Conservation (phyloP, 2,888 invertebrate genomes). For the Ichneumoninae sp. region DNA sequence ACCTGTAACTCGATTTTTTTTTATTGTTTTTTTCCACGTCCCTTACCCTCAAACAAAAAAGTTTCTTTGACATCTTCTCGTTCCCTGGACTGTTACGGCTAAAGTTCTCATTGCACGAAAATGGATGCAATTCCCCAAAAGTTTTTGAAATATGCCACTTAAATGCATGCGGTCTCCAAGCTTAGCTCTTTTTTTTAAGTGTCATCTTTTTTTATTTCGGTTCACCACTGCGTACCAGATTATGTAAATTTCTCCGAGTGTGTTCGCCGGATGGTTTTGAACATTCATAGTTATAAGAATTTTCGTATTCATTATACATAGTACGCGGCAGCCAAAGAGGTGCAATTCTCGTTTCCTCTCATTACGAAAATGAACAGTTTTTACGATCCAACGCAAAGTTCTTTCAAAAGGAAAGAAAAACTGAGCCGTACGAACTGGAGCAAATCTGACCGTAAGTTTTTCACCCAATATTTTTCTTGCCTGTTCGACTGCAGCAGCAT, state of each 20-base stretch:
- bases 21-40: slow-evolving; percentile 25
- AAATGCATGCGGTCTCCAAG: background rate
- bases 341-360: background rate
- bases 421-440: background rate
- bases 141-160: slow-evolving; percentile 21
- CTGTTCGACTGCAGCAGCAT: background rate
- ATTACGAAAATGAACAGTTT: background rate
- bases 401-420: background rate
- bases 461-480: background rate
- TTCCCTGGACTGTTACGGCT: slow-evolving; percentile 11
- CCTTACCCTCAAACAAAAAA: slow-evolving; percentile 19
- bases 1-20: slow-evolving; percentile 56
- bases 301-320: background rate
- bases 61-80: slow-evolving; percentile 41
- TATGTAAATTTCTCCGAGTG: background rate
- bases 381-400: background rate
- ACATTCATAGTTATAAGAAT: background rate
- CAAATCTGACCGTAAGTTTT: background rate
- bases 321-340: background rate
- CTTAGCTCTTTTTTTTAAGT: background rate
- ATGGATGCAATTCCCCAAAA: slow-evolving; percentile 29
- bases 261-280: background rate
- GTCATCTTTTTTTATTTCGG: slow-evolving; percentile 2
- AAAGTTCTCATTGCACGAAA: slow-evolving; percentile 20
- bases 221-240: background rate